Evolutionary conservation across 2,797 vertebrate genomes (phyloP).

Genomic region (Bradypus variegatus): DNA sequence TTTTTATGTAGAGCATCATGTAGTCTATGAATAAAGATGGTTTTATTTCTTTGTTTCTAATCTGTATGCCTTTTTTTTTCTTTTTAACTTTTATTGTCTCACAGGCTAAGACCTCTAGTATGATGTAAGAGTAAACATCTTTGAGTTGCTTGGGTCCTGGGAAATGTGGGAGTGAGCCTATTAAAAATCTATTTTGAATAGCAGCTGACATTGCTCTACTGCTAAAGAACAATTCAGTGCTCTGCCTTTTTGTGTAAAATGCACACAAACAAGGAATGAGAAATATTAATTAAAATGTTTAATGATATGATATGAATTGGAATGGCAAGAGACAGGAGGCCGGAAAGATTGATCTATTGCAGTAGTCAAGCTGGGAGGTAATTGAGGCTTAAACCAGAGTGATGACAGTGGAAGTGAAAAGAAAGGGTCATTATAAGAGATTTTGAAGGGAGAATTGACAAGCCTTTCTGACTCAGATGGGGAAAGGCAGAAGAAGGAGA

Average conservation of each 20-base stretch:
- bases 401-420: neutral
- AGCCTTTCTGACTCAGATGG: neutral
- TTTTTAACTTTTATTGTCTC: neutral
- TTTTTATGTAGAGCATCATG: neutral
- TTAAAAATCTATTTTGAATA: neutral
- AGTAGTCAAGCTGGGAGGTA: neutral
- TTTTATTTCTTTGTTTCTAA: neutral
- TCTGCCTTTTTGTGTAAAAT: neutral
- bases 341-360: neutral
- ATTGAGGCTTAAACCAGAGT: neutral
- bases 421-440: neutral
- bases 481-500: neutral
- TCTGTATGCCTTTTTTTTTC: neutral
- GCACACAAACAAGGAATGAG: neutral
- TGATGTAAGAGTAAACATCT: neutral
- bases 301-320: neutral
- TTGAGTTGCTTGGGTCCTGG: neutral
- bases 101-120: neutral
- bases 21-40: neutral
- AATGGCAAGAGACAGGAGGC: neutral
- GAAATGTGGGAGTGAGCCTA: neutral
- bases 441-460: conserved; percentile 1
- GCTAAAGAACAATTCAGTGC: neutral
- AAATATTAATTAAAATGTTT: neutral
- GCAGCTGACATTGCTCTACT: neutral